These are phyloP conservation scores for Saccostrea echinata DNA, from an alignment of 1,140 invertebrate genomes.

Conservation along the genomic window DNA sequence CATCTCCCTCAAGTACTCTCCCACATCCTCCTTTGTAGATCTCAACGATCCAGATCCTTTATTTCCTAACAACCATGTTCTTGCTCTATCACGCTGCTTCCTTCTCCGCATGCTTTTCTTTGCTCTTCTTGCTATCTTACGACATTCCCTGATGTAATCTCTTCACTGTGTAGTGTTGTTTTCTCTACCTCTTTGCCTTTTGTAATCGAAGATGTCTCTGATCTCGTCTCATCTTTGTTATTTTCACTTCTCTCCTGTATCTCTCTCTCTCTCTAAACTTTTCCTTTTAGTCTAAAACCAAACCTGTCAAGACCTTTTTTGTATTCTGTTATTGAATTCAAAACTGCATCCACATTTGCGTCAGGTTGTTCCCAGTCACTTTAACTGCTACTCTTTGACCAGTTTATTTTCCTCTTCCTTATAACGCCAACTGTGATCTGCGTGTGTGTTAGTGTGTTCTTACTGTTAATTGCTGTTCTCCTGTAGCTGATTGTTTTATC, in stretches of 20 bases:
- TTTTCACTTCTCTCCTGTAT: background rate
- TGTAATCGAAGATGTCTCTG: background rate
- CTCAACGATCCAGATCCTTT: background rate
- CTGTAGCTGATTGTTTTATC: background rate
- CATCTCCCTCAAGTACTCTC: background rate
- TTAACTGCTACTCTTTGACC: conserved; percentile 30
- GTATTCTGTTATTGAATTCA: conserved; percentile 42
- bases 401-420: conserved; percentile 22
- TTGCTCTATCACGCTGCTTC: conserved; percentile 6
- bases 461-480: background rate
- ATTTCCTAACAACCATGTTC: conserved; percentile 20
- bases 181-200: background rate
- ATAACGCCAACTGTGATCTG: background rate
- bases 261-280: too few relatives aligned
- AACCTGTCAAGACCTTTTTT: conserved; percentile 44
- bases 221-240: background rate
- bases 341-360: conserved; percentile 15
- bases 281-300: background rate
- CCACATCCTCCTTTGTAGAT: background rate
- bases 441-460: too few relatives aligned
- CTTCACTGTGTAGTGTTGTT: background rate
- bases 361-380: conserved; percentile 41
- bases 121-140: conserved; percentile 21
- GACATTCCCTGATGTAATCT: conserved; percentile 13
- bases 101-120: conserved; percentile 40